Percentiles rank a stretch among this genome's conserved stretches.
These are phyloP conservation scores for Crocallis elinguaria DNA, from an alignment of 2,888 invertebrate genomes.

Conservation along the genomic window DNA sequence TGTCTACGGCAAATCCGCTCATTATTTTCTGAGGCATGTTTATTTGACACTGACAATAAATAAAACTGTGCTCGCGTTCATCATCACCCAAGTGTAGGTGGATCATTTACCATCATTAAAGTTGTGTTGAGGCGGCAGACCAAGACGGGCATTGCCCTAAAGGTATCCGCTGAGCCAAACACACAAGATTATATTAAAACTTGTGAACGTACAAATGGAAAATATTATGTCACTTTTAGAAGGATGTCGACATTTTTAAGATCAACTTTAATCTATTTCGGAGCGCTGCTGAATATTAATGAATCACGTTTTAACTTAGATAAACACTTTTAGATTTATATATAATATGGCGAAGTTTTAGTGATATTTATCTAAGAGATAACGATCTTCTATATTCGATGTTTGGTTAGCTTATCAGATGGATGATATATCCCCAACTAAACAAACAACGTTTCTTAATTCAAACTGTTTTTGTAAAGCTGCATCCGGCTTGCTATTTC, in stretches of 20 bases:
- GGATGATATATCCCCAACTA: not conserved
- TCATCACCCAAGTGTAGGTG: slow-evolving; percentile 24
- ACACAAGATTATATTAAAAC: not conserved
- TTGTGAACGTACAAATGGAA: not conserved
- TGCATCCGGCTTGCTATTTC: slow-evolving; percentile 13
- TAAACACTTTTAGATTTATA: not conserved
- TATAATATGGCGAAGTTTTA: not conserved
- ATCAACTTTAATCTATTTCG: not conserved
- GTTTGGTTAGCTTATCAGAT: slow-evolving; percentile 13
- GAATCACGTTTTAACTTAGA: not conserved
- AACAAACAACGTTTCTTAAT: slow-evolving; percentile 1
- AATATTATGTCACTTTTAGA: not conserved
- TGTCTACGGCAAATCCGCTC: no score
- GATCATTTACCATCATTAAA: slow-evolving; percentile 28
- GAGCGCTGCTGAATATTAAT: not conserved
- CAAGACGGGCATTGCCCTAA: slow-evolving; percentile 58
- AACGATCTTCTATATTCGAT: slow-evolving; percentile 4
- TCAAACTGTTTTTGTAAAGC: slow-evolving; percentile 3
- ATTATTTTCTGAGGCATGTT: not conserved
- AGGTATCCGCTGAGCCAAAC: slow-evolving; percentile 31
- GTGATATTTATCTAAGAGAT: slow-evolving; percentile 6
- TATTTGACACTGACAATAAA: not conserved
- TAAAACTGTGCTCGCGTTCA: slow-evolving; percentile 2
- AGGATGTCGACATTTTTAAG: not conserved
- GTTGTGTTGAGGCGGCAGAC: slow-evolving; percentile 48